Evolutionary conservation across 1,140 invertebrate genomes (phyloP), one percentile per base, ranked within the genome.

Genomic region (Geopemphigus sp.): DNA sequence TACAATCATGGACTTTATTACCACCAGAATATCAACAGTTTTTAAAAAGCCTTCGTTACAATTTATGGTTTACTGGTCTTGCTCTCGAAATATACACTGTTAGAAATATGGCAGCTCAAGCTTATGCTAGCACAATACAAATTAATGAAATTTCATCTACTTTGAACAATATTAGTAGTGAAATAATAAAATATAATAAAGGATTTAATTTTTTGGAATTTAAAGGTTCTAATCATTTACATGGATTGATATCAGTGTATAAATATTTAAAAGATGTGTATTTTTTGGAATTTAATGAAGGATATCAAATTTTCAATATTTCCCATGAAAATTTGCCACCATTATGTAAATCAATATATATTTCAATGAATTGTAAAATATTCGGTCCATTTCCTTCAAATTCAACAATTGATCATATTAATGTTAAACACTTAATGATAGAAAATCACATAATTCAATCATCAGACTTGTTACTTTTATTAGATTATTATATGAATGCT

Each of bases 21-120:
- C 17, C 74, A 26, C n/a, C 17, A 29, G 57, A 45, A 0, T 6
- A 78, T 78, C n/a, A 63, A 78, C 12, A 78, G 4, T 78, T 78
- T 50, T 47, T 78, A 59, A 17, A 24, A 61, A 78, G 24, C 24
- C 57, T 78, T n/a, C 54, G 57, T 26, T 59, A 4, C 19, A 29
- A 50, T 78, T 78, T 78, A 22, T 61, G 56, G 56, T 61, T n/a
- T 61, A 78, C 22, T 78, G 74, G 74, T 26, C 61, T 78, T n/a
- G 17, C 39, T 19, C 22, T 61, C 5, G 74, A 78, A 59, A 78
- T 78, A 47, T 78, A 78, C n/a, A 78, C 74, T 26, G 57, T 78
- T 10, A 59, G 74, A 78, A 78, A 78, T 50, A 78, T 78, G 74
- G 74, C 57, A 29, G 57, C 74, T 15, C 74, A 78, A 63, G 74